Evolutionary conservation across 2,888 invertebrate genomes (phyloP).

Genomic region (Mesorhabditis spiculigera): DNA sequence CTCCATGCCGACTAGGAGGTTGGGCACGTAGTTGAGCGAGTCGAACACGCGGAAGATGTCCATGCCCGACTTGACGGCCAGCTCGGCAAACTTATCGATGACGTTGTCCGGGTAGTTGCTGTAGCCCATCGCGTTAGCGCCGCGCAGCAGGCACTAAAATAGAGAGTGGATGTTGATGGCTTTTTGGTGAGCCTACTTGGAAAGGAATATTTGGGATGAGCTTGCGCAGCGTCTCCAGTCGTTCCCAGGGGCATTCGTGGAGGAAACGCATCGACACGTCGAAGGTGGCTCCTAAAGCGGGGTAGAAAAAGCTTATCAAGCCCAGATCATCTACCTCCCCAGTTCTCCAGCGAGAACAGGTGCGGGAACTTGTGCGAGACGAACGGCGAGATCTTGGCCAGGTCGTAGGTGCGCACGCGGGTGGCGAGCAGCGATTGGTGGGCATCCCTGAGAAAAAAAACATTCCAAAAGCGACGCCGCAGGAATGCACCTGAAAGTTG

Average conservation of each 20-base stretch:
- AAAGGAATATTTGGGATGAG: slow-evolving; percentile 78
- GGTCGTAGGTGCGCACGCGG: slow-evolving; percentile 84
- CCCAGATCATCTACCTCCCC: slow-evolving; percentile 73
- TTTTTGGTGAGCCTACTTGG: slow-evolving; percentile 65
- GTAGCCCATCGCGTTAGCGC: slow-evolving; percentile 98
- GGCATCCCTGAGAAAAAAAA: slow-evolving; percentile 70
- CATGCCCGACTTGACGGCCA: slow-evolving; percentile 93
- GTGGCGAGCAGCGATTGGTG: slow-evolving; percentile 96
- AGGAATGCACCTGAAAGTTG: slow-evolving; percentile 67
- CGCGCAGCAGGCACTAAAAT: slow-evolving; percentile 79
- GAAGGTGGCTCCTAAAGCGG: slow-evolving; percentile 81
- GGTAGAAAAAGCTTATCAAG: neutral
- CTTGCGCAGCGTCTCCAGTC: slow-evolving; percentile 84
- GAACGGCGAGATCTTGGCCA: slow-evolving; percentile 81
- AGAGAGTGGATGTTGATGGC: neutral
- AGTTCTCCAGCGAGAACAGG: slow-evolving; percentile 89
- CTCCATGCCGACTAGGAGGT: slow-evolving; percentile 90
- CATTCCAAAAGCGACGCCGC: neutral
- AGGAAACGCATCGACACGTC: slow-evolving; percentile 93
- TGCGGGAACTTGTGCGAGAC: slow-evolving; percentile 84
- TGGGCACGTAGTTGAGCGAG: slow-evolving; percentile 94
- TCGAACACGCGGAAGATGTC: slow-evolving; percentile 98
- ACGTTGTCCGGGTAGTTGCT: slow-evolving; percentile 99
- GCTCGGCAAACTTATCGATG: slow-evolving; percentile 87
- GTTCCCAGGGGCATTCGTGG: slow-evolving; percentile 98